phyloP scores from a whole-genome alignment of 2,888 invertebrate genomes.

The Notodromas monacha region DNA sequence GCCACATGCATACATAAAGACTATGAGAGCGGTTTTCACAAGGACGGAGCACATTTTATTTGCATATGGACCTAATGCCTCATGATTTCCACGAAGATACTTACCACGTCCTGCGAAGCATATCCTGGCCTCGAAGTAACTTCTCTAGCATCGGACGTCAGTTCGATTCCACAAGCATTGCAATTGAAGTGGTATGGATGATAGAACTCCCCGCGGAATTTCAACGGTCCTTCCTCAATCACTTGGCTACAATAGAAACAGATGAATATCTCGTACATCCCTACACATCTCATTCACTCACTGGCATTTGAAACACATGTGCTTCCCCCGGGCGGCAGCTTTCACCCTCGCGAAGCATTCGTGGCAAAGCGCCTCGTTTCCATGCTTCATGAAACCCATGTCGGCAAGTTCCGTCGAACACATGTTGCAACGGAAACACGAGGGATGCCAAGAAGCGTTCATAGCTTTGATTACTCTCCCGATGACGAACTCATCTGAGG shows the following conservation, averaged over 20 bases:
- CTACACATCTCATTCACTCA: no score
- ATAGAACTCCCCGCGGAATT: slow-evolving; percentile 81
- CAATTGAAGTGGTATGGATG: slow-evolving; percentile 99
- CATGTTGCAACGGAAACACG: slow-evolving; percentile 82
- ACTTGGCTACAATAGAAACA: no score
- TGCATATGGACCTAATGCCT: not conserved
- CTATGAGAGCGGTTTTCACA: no score
- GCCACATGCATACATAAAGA: no score
- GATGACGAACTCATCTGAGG: slow-evolving; percentile 63
- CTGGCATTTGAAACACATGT: slow-evolving; percentile 96
- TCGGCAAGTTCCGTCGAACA: slow-evolving; percentile 74
- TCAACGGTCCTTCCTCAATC: slow-evolving; percentile 60
- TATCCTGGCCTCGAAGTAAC: slow-evolving; percentile 65
- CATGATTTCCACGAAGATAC: slow-evolving; percentile 1
- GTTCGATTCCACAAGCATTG: slow-evolving; percentile 56
- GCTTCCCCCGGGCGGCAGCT: slow-evolving; percentile 72
- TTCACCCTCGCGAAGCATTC: slow-evolving; percentile 86
- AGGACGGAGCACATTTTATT: no score
- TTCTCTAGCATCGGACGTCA: slow-evolving; percentile 82
- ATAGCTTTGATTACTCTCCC: slow-evolving; percentile 97
- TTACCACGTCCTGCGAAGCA: slow-evolving; percentile 43
- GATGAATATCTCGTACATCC: no score
- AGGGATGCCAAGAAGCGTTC: slow-evolving; percentile 95
- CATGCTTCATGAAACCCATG: slow-evolving; percentile 53
- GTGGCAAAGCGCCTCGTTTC: slow-evolving; percentile 50